Conservation (phyloP, 2,797 vertebrate species). For the Nyctalus aviator region DNA sequence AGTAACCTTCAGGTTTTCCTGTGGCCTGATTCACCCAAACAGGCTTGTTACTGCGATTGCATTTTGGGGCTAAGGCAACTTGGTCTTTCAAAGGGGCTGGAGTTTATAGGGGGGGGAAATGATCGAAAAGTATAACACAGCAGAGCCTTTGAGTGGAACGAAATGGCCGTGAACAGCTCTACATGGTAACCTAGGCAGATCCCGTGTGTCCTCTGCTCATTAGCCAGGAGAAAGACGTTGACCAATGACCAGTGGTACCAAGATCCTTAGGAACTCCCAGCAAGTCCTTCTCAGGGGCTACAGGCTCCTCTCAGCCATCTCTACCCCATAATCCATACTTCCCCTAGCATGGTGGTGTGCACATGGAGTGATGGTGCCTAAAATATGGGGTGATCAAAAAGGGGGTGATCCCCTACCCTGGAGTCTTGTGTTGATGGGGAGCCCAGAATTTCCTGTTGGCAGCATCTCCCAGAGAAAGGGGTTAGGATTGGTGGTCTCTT, state of each 20-base stretch:
- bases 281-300: not conserved
- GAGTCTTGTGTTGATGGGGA: not conserved
- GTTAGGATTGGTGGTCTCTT: not conserved
- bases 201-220: not conserved
- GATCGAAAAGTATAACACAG: not conserved
- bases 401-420: not conserved
- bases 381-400: not conserved
- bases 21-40: not conserved
- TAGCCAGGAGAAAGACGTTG: not conserved
- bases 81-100: not conserved
- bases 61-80: not conserved
- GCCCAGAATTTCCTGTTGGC: not conserved
- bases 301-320: not conserved
- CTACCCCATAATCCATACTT: not conserved
- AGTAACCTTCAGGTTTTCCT: not conserved
- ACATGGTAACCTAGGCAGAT: not conserved
- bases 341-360: not conserved
- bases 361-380: not conserved
- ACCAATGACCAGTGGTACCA: not conserved
- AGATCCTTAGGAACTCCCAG: not conserved
- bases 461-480: not conserved
- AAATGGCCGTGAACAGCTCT: not conserved
- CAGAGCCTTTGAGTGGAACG: not conserved
- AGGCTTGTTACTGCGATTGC: not conserved
- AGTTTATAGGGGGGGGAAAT: not conserved